Conservation (phyloP, 1,140 invertebrate species). For the Pristionchus pacificus region DNA sequence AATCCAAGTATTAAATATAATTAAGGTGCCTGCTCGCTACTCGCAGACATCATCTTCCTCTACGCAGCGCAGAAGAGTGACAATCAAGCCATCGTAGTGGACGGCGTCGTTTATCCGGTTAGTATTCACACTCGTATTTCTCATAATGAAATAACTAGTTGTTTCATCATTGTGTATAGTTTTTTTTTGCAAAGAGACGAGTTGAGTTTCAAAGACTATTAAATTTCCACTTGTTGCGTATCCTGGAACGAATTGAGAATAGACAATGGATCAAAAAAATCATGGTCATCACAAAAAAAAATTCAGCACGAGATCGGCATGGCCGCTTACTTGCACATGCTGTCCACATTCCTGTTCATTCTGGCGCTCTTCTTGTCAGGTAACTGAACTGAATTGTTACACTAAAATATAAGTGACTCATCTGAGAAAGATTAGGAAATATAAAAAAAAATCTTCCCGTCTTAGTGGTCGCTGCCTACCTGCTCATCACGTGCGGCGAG, state of each 20-base stretch:
- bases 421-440: too few species aligned
- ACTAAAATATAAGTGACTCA: too few species aligned
- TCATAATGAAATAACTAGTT: not conserved
- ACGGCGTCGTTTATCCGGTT: not conserved
- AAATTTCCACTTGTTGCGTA: too few species aligned
- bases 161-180: not conserved
- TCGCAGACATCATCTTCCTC: slow-evolving; percentile 21
- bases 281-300: too few species aligned
- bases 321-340: slow-evolving; percentile 22
- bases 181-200: too few species aligned
- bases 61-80: slow-evolving; percentile 12
- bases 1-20: not conserved
- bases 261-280: too few species aligned
- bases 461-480: slow-evolving; percentile 22
- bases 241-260: too few species aligned
- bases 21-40: slow-evolving; percentile 24
- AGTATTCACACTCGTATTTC: not conserved
- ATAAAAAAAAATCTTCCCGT: too few species aligned
- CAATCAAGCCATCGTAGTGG: not conserved
- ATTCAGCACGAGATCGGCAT: slow-evolving; percentile 19
- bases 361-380: slow-evolving; percentile 19
- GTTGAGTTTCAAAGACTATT: too few species aligned
- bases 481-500: slow-evolving; percentile 15
- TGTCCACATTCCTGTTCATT: slow-evolving; percentile 14
- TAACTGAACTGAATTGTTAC: too few species aligned